Percentiles rank a stretch among this genome's conserved stretches.
phyloP scores from a whole-genome alignment of 2,797 vertebrate genomes.

The Tapirus indicus region DNA sequence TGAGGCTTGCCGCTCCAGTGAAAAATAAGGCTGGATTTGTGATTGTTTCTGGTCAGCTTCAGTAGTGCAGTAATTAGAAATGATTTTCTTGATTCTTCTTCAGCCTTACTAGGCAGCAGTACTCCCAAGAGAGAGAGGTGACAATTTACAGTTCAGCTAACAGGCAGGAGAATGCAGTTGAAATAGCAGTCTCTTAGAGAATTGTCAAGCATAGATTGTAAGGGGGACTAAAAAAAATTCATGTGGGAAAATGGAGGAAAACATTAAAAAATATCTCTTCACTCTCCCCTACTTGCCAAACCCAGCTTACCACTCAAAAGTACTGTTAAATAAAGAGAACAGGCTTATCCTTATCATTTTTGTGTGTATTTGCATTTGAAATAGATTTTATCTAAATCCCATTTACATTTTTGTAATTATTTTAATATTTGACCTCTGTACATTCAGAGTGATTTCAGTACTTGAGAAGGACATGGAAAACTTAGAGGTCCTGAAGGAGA shows the following conservation, averaged over 20 bases:
- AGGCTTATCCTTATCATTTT: constrained; percentile 32
- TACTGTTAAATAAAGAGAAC: constrained; percentile 36
- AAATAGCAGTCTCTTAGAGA: constrained; percentile 72
- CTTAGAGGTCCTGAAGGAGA: constrained; percentile 23
- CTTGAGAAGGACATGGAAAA: constrained; percentile 52
- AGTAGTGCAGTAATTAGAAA: constrained; percentile 83
- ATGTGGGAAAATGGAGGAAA: constrained; percentile 51
- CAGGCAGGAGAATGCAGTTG: constrained; percentile 53
- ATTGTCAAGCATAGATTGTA: constrained; percentile 49
- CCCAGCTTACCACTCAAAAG: constrained; percentile 29
- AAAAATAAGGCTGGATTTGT: constrained; percentile 77
- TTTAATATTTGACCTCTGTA: constrained; percentile 66
- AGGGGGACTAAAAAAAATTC: constrained; percentile 66
- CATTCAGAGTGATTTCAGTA: constrained; percentile 59
- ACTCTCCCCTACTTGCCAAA: constrained; percentile 36
- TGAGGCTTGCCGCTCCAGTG: background rate
- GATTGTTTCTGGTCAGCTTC: constrained; percentile 76
- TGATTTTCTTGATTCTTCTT: constrained; percentile 77
- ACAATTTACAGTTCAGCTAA: constrained; percentile 73
- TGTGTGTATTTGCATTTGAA: constrained; percentile 64
- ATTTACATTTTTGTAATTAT: constrained; percentile 66
- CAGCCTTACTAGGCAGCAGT: constrained; percentile 58
- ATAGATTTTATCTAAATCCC: constrained; percentile 53
- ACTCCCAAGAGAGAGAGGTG: constrained; percentile 74
- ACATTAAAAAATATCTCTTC: background rate